Evolutionary conservation across 2,888 invertebrate genomes (phyloP).

Genomic region (Tortricodes alternella): DNA sequence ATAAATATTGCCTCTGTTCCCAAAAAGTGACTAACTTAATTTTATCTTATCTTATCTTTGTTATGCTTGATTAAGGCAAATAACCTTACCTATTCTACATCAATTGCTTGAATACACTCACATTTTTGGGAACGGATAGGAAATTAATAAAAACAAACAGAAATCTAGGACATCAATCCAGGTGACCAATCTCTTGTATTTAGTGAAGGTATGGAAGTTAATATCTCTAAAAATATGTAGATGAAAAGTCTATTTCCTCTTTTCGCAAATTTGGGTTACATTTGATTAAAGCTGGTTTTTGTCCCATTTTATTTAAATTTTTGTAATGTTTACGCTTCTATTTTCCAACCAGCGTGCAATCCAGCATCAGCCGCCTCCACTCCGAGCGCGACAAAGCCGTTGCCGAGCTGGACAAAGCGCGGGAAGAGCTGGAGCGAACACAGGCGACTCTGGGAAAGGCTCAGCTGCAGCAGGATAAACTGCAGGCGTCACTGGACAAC

Average conservation of each 20-base stretch:
- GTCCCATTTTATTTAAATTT: background rate
- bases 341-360: constrained; percentile 84
- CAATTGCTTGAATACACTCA: too few species aligned
- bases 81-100: too few species aligned
- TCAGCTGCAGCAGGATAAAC: constrained; percentile 95
- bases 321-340: background rate
- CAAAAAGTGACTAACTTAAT: background rate
- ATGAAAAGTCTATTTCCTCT: too few species aligned
- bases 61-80: too few species aligned
- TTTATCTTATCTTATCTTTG: too few species aligned
- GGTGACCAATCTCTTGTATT: background rate
- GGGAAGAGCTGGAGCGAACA: constrained; percentile 94
- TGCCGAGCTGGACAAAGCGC: constrained; percentile 91
- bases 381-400: constrained; percentile 94
- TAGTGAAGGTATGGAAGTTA: too few species aligned
- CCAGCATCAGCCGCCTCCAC: constrained; percentile 91
- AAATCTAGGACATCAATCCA: too few species aligned
- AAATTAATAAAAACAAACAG: too few species aligned
- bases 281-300: background rate
- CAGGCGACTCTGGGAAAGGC: constrained; percentile 95
- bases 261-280: background rate
- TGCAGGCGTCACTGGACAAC: constrained; percentile 93
- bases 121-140: too few species aligned
- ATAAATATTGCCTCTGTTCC: background rate
- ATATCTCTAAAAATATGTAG: too few species aligned